Conservation (phyloP, 2,113 vertebrate species). For the Proterorhinus semilunaris region DNA sequence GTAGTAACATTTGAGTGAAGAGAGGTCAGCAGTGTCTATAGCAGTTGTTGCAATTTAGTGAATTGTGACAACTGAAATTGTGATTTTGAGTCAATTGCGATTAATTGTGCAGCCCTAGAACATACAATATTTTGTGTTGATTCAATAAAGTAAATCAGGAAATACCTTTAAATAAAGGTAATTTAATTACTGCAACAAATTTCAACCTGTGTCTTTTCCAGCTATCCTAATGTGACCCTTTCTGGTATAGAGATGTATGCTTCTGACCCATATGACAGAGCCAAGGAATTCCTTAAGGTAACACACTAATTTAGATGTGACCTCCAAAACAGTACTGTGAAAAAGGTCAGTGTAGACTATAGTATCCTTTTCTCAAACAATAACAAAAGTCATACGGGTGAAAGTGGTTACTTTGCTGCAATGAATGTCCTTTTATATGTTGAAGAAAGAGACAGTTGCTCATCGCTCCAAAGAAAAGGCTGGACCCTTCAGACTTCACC, state of each 20-base stretch:
- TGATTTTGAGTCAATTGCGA: too few species aligned
- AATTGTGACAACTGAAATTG: too few species aligned
- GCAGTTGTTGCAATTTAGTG: too few species aligned
- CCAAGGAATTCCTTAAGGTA: constrained; percentile 78
- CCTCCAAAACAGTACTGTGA: neutral
- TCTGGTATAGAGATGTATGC: constrained; percentile 74
- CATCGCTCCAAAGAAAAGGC: constrained; percentile 78
- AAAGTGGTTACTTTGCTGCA: too few species aligned
- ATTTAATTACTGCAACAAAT: neutral
- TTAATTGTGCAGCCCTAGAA: too few species aligned
- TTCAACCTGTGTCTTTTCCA: constrained; percentile 46
- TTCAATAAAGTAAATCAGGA: neutral
- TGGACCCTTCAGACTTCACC: constrained; percentile 81
- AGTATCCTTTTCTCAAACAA: neutral
- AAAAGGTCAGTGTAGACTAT: neutral
- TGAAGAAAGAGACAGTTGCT: constrained; percentile 72
- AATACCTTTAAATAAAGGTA: neutral
- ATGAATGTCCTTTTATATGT: constrained; percentile 33
- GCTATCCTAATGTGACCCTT: constrained; percentile 84
- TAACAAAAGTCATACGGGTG: too few species aligned
- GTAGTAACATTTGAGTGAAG: too few species aligned
- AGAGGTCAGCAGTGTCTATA: too few species aligned
- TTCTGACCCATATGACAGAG: constrained; percentile 76
- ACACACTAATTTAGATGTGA: constrained; percentile 8
- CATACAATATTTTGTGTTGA: neutral